Evolutionary conservation across 1,140 invertebrate species (phyloP), one percentile per base, ranked within the genome.

Genomic region (Varroa destructor): DNA sequence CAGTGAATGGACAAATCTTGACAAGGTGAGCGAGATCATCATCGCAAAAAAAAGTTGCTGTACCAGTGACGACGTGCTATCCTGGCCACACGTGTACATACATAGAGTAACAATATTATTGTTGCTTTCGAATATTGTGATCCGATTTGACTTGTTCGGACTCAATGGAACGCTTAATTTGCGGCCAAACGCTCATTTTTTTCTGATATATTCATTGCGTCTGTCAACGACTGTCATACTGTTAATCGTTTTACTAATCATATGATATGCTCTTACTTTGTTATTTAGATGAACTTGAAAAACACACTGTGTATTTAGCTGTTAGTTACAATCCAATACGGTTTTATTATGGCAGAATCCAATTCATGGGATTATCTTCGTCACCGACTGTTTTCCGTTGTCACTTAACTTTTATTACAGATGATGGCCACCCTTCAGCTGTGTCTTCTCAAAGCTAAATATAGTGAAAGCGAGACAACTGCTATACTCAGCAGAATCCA

Each of bases 391-490:
- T 25, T 25, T 25, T 25, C 25, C 25, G 25, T 25, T 25, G 25
- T 51, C 46, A 8, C 8, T 51, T 51, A 8, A 8, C 4, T 8
- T 8, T 51, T 51, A 8, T 51, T 51, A 51, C 61, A 67, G 61
- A 67, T 67, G 61, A 43, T 67, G 37, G 61, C 61, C 12, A 67
- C 46, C 12, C 61, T 67, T 3, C 61, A 67, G 46, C 37, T 67
- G 46, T 67, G 61, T 40, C 46, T 67, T 12, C 40, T 67, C 40
- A 67, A 67, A 8, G 61, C 61, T 10, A 67, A 46, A 8, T 67
- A 1, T 46, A 67, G 46, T 40, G 12, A 67, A 67, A 40, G 40
- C 40, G 61, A 67, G 36, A 67, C 61, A 2, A 46, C 61, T 1
- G 37, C 61, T 40, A 12, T 25, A 12, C 61, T 67, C 12, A 67